A percentile compares a stretch with the other conserved stretches of the same genome.
phyloP scores from a whole-genome alignment of 92 coral and sea anemone genomes.

The Palythoa heliodiscus region DNA sequence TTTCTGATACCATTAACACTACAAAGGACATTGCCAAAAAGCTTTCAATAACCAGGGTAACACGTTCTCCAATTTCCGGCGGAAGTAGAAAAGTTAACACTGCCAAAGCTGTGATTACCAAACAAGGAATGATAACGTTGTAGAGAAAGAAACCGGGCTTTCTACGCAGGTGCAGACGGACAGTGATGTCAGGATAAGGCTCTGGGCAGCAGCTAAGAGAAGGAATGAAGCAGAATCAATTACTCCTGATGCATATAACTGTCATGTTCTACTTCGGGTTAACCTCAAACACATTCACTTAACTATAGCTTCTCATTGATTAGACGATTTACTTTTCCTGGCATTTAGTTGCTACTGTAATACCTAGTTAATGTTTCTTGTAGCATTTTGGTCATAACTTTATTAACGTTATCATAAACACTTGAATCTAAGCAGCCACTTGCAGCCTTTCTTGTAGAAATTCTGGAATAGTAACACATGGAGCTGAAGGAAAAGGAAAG shows the following conservation, averaged over 20 bases:
- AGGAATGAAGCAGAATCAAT: constrained; percentile 35
- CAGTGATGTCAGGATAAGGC: constrained; percentile 90
- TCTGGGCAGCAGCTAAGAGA: constrained; percentile 92
- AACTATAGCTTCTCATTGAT: background rate
- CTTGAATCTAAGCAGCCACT: background rate
- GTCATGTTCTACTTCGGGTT: constrained; percentile 3
- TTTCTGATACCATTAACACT: constrained; percentile 87
- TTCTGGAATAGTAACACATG: background rate
- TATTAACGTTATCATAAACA: background rate
- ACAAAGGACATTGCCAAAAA: constrained; percentile 90
- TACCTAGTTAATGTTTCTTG: constrained; percentile 5
- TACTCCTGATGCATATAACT: constrained; percentile 17
- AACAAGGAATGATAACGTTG: constrained; percentile 90
- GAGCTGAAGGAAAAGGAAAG: background rate
- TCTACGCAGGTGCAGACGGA: constrained; percentile 81
- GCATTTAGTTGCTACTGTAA: background rate
- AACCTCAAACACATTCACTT: constrained; percentile 5
- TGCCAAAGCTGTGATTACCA: constrained; percentile 87
- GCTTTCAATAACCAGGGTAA: constrained; percentile 88
- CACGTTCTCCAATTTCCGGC: constrained; percentile 94
- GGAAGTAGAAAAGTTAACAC: constrained; percentile 90
- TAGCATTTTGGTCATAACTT: background rate
- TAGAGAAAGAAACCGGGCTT: constrained; percentile 92
- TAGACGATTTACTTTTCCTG: background rate
- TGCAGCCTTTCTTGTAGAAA: background rate